Conservation (phyloP, 2,888 invertebrate genomes). For the Leptopilina syphax region DNA sequence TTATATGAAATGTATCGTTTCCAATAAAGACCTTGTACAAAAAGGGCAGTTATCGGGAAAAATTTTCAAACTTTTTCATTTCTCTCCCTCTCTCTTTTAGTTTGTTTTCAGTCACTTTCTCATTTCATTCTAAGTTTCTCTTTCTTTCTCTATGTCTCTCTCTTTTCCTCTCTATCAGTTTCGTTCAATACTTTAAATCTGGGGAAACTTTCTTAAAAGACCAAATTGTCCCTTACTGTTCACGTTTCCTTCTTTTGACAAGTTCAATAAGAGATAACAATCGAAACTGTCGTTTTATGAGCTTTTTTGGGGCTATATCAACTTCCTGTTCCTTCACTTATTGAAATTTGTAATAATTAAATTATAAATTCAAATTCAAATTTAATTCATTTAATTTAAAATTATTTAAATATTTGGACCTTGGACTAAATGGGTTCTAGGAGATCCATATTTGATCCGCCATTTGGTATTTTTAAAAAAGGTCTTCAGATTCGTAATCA, state of each 20-base stretch:
- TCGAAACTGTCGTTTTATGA: not conserved
- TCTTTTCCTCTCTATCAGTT: constrained; percentile 65
- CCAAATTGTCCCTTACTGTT: constrained; percentile 1
- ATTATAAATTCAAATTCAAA: too few relatives aligned
- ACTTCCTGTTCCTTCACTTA: too few relatives aligned
- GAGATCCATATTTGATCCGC: too few relatives aligned
- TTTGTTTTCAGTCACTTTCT: constrained; percentile 45
- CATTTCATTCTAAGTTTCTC: constrained; percentile 56
- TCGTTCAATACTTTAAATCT: constrained; percentile 66
- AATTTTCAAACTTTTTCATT: constrained; percentile 62
- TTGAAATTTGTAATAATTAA: too few relatives aligned
- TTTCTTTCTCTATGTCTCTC: constrained; percentile 59
- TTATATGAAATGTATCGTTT: constrained; percentile 2
- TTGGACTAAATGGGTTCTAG: too few relatives aligned
- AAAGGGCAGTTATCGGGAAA: constrained; percentile 72
- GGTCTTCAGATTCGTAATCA: too few relatives aligned
- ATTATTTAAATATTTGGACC: too few relatives aligned
- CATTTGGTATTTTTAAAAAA: too few relatives aligned
- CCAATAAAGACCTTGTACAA: constrained; percentile 63
- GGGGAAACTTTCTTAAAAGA: constrained; percentile 66
- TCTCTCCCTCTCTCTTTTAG: constrained; percentile 29
- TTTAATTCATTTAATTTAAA: too few relatives aligned
- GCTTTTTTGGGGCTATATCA: not conserved
- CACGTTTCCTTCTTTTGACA: not conserved
- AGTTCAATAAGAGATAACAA: not conserved